Evolutionary conservation across 1,140 invertebrate species (phyloP).

Genomic region (Oryctes rhinoceros): DNA sequence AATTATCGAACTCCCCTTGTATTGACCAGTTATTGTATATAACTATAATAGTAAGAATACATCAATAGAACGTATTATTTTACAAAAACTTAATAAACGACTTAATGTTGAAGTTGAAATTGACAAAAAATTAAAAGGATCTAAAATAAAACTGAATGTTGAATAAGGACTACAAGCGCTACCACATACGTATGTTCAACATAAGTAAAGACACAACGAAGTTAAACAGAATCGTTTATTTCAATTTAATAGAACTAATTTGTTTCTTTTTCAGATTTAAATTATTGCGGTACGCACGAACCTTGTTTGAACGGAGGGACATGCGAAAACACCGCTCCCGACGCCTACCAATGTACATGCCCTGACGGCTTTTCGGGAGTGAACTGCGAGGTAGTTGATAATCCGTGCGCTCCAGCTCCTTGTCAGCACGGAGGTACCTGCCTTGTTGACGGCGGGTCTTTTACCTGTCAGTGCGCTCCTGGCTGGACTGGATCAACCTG

Average conservation of each 20-base stretch:
- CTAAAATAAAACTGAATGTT: too few relatives aligned
- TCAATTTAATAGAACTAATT: conserved; percentile 17
- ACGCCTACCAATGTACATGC: conserved; percentile 91
- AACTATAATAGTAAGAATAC: too few relatives aligned
- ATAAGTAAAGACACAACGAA: too few relatives aligned
- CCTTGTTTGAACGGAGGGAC: conserved; percentile 95
- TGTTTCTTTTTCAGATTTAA: conserved; percentile 77
- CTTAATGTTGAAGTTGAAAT: too few relatives aligned
- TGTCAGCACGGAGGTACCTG: conserved; percentile 89
- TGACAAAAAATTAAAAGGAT: too few relatives aligned
- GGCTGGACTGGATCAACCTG: conserved; percentile 88
- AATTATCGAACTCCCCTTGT: too few relatives aligned
- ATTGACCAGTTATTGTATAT: too few relatives aligned
- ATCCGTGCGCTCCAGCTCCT: conserved; percentile 89
- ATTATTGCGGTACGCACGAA: conserved; percentile 97
- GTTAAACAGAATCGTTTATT: too few relatives aligned
- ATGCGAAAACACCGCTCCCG: conserved; percentile 93
- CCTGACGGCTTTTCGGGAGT: conserved; percentile 89
- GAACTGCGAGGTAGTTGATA: conserved; percentile 90
- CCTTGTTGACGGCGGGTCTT: conserved; percentile 63
- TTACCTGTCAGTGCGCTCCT: conserved; percentile 83
- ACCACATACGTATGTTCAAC: too few relatives aligned
- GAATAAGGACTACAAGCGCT: too few relatives aligned
- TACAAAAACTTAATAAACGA: too few relatives aligned
- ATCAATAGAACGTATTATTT: too few relatives aligned